phyloP scores from a whole-genome alignment of 2,113 vertebrate species.

The Dryoscopus gambensis region DNA sequence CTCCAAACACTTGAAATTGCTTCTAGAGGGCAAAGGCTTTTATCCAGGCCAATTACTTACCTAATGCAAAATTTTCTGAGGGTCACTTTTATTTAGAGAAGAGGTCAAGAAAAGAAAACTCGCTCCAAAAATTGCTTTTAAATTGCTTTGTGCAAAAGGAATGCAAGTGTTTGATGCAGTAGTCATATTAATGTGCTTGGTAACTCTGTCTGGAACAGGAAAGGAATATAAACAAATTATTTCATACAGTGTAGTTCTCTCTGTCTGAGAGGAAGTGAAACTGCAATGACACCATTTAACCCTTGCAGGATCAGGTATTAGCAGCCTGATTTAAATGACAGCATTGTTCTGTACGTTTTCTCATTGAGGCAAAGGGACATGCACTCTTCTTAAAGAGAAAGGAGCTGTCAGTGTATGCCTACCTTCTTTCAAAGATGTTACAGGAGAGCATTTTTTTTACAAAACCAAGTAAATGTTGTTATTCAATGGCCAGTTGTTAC shows the following conservation, averaged over 20 bases:
- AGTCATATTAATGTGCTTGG: neutral
- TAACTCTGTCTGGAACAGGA: neutral
- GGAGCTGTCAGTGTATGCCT: neutral
- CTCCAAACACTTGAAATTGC: neutral
- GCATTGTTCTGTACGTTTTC: neutral
- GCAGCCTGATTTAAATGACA: neutral
- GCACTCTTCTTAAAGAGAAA: neutral
- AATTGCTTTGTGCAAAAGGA: neutral
- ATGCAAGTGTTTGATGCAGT: neutral
- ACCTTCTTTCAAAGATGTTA: neutral
- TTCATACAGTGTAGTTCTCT: neutral
- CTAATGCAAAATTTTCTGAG: neutral
- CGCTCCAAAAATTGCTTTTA: neutral
- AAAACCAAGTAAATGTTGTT: neutral
- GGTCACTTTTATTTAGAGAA: neutral
- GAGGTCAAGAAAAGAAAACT: neutral
- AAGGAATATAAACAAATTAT: constrained; percentile 26
- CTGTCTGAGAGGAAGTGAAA: constrained; percentile 5
- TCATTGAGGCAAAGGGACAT: neutral
- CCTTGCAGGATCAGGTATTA: neutral
- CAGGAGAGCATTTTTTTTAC: neutral
- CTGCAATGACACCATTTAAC: neutral
- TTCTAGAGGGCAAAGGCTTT: neutral
- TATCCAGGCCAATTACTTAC: neutral
- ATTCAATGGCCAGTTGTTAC: neutral